Conservation (phyloP, 2,888 invertebrate species). For the Drosophila cracens region DNA sequence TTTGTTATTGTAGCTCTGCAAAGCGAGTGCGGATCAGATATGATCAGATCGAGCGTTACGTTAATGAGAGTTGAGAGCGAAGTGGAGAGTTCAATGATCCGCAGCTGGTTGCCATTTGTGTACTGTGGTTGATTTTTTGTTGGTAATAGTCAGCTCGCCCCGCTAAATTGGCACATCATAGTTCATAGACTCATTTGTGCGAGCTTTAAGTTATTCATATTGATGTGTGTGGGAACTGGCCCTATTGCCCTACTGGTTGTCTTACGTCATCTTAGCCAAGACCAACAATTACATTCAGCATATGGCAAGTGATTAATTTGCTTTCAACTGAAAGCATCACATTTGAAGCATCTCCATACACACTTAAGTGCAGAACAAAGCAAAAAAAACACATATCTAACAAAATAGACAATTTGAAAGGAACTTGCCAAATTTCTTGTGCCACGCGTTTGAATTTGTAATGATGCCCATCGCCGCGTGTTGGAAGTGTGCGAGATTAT, state of each 20-base stretch:
- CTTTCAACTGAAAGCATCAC: constrained; percentile 27
- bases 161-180: constrained; percentile 53
- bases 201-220: constrained; percentile 10
- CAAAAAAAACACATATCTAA: constrained; percentile 1
- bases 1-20: constrained; percentile 56
- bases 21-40: constrained; percentile 50
- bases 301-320: constrained; percentile 49
- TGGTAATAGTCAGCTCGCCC: constrained; percentile 39
- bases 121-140: constrained; percentile 18
- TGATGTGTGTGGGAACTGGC: constrained; percentile 47
- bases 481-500: constrained; percentile 71
- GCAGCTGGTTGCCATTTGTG: constrained; percentile 48
- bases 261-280: constrained; percentile 63
- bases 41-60: constrained; percentile 12
- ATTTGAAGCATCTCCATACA: constrained; percentile 35
- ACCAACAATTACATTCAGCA: constrained; percentile 10
- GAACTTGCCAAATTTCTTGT: constrained; percentile 65
- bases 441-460: constrained; percentile 80
- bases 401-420: constrained; percentile 47
- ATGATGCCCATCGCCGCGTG: constrained; percentile 65
- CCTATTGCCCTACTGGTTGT: constrained; percentile 32
- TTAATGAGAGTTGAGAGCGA: constrained; percentile 9
- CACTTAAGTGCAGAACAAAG: constrained; percentile 27
- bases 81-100: constrained; percentile 71
- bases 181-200: constrained; percentile 12